phyloP scores from a whole-genome alignment of 1,140 invertebrate genomes.

The Littorina saxatilis region DNA sequence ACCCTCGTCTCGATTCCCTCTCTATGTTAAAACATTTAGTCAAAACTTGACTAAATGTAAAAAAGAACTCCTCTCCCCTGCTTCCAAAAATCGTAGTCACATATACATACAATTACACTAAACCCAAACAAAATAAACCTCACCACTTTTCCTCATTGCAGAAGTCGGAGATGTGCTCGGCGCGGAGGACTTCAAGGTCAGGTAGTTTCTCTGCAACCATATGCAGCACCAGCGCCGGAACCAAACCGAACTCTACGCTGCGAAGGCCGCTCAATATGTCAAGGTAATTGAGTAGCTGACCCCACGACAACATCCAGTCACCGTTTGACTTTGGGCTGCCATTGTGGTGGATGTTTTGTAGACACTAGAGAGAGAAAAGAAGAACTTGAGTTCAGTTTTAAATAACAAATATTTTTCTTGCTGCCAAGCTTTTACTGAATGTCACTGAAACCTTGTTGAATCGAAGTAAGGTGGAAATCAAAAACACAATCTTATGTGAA shows the following conservation, averaged over 20 bases:
- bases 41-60: no score
- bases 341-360: neutral
- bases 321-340: constrained; percentile 14
- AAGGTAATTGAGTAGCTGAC: constrained; percentile 52
- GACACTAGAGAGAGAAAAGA: neutral
- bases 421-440: no score
- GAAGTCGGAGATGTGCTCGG: constrained; percentile 59
- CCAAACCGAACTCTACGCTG: constrained; percentile 57
- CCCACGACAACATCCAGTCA: constrained; percentile 56
- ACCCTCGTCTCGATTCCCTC: no score
- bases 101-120: no score
- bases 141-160: constrained; percentile 56
- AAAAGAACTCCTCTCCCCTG: no score
- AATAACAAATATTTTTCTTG: no score
- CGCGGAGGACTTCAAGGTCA: constrained; percentile 53
- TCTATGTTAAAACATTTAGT: no score
- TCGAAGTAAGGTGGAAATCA: no score
- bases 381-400: no score
- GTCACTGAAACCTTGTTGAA: no score
- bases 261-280: constrained; percentile 47
- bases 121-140: neutral
- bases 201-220: constrained; percentile 51
- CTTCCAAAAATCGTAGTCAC: no score
- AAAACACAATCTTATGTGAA: no score
- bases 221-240: constrained; percentile 60